A percentile compares a stretch with the other conserved stretches of the same genome.
phyloP scores from a whole-genome alignment of 2,797 vertebrate genomes.

The Myotis vivesi region DNA sequence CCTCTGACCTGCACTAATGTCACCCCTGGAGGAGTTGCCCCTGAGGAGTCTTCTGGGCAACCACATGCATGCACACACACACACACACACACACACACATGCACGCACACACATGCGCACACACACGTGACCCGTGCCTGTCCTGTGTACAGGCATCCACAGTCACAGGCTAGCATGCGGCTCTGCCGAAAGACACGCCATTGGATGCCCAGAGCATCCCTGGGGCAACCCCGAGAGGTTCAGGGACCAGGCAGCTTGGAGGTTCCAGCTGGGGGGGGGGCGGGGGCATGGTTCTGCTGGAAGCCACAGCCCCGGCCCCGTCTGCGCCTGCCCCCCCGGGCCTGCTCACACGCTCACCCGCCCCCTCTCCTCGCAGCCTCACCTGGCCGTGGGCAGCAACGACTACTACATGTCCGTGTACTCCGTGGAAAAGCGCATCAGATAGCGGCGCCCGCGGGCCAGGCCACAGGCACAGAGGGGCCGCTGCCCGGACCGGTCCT shows the following conservation, averaged over 20 bases:
- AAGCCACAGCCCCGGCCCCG: neutral
- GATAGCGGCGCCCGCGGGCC: constrained; percentile 87
- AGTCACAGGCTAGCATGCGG: neutral
- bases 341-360: rapidly evolving
- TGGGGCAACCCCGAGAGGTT: neutral
- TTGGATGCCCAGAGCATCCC: neutral
- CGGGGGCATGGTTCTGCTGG: neutral
- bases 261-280: neutral
- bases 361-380: constrained; percentile 87
- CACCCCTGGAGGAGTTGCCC: neutral
- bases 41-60: too few species aligned
- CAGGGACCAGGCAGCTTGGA: constrained; percentile 2
- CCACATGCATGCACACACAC: neutral
- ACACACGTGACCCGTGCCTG: rapidly evolving
- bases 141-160: rapidly evolving
- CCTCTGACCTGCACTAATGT: neutral
- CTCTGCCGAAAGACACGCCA: neutral
- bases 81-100: too few species aligned
- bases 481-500: neutral
- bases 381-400: constrained; percentile 97
- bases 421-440: constrained; percentile 96
- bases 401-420: constrained; percentile 99
- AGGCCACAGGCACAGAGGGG: constrained; percentile 90
- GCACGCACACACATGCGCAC: too few species aligned
- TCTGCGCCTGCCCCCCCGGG: neutral